A percentile compares a stretch with the other conserved stretches of the same genome.
Conservation (phyloP, 2,888 invertebrate genomes). For the Itoplectis maculator region DNA sequence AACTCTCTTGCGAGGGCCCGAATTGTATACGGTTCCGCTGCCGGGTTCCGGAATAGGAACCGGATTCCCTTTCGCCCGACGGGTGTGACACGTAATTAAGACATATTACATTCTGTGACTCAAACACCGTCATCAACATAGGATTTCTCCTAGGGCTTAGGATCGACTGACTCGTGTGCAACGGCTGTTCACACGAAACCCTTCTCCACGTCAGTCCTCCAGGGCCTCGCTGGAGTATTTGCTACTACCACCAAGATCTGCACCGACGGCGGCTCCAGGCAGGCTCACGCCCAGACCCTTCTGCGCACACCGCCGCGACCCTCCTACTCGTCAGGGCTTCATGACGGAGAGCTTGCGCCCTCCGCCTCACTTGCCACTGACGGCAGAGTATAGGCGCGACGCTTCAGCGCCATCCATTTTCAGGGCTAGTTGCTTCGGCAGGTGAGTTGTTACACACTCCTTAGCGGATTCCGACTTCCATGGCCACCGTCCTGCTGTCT, state of each 20-base stretch:
- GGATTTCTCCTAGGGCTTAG: constrained; percentile 86
- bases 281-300: constrained; percentile 82
- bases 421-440: constrained; percentile 88
- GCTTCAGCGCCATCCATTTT: constrained; percentile 89
- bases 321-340: no score
- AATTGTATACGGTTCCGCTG: constrained; percentile 86
- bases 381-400: constrained; percentile 87
- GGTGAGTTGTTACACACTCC: constrained; percentile 87
- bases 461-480: constrained; percentile 89
- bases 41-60: constrained; percentile 87
- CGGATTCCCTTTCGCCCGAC: constrained; percentile 86
- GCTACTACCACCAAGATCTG: constrained; percentile 87
- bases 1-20: constrained; percentile 85
- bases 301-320: constrained; percentile 74
- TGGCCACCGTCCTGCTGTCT: constrained; percentile 91
- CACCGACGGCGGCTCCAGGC: constrained; percentile 81
- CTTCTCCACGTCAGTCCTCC: constrained; percentile 87
- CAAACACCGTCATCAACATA: constrained; percentile 84
- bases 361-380: constrained; percentile 83
- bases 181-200: constrained; percentile 88
- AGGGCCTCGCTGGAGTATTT: constrained; percentile 87
- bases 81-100: constrained; percentile 77
- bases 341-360: constrained; percentile 20
- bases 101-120: constrained; percentile 52
- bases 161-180: constrained; percentile 87